Conservation (phyloP, 2,797 vertebrate species). For the Podarcis siculus region DNA sequence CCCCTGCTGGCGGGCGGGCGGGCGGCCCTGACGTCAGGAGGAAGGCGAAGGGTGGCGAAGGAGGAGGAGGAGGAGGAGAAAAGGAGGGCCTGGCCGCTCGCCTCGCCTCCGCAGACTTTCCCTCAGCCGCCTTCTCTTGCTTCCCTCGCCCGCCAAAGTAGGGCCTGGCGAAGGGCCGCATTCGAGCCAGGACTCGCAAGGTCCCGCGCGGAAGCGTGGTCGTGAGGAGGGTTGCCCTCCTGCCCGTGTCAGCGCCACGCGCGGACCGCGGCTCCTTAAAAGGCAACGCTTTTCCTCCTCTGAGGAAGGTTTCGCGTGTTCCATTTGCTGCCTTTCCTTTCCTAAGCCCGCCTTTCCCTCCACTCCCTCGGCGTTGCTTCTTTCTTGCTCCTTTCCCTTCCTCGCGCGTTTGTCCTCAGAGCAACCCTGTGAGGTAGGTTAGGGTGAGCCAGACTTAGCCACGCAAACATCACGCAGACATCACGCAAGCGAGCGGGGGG, state of each 20-base stretch:
- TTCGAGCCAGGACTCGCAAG: too few relatives aligned
- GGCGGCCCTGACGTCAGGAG: conserved; percentile 38
- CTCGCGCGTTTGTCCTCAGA: background rate
- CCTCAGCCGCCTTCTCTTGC: background rate
- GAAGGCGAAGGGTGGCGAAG: fast-evolving
- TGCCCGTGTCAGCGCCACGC: too few relatives aligned
- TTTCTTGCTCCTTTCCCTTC: background rate
- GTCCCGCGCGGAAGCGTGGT: too few relatives aligned
- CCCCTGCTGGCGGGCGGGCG: conserved; percentile 46
- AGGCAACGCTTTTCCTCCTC: too few relatives aligned
- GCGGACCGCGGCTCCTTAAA: background rate
- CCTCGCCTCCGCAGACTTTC: background rate
- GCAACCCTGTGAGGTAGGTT: background rate
- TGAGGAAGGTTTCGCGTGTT: background rate
- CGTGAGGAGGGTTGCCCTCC: too few relatives aligned
- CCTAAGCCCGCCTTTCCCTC: background rate
- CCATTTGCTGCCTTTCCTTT: background rate
- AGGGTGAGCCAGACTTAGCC: background rate
- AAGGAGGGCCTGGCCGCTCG: background rate
- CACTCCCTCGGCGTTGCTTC: too few relatives aligned
- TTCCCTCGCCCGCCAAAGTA: background rate
- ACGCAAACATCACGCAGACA: too few relatives aligned
- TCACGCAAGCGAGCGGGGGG: background rate
- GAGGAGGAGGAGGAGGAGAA: background rate
- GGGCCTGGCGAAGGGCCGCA: background rate